These are phyloP conservation scores for Zosterops borbonicus DNA, from an alignment of 2,113 vertebrate genomes.

Conservation along the genomic window DNA sequence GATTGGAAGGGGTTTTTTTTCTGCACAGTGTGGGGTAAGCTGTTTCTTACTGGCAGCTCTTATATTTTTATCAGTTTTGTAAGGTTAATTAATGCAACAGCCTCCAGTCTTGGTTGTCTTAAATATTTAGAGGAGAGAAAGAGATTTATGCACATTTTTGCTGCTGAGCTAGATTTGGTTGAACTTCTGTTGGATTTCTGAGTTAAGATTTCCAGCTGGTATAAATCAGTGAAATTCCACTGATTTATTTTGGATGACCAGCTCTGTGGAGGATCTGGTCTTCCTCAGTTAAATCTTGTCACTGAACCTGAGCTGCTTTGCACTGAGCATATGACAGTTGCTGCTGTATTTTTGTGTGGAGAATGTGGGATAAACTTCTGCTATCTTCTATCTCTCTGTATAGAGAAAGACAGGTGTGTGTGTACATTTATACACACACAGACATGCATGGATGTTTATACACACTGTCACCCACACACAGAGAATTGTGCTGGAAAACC, in stretches of 20 bases:
- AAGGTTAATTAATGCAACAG: slow-evolving; percentile 30
- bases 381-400: background rate
- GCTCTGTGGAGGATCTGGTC: background rate
- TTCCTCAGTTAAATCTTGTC: background rate
- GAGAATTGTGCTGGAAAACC: background rate
- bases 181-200: background rate
- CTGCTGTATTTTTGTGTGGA: background rate
- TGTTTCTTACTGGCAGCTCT: background rate
- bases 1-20: background rate
- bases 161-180: background rate
- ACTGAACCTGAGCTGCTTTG: background rate
- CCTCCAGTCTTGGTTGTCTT: background rate
- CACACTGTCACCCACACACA: background rate
- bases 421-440: background rate
- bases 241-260: background rate
- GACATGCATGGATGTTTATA: background rate
- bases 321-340: background rate
- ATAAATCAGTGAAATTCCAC: background rate
- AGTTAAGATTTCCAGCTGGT: background rate
- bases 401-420: background rate
- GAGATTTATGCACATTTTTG: background rate
- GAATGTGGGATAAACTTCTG: background rate
- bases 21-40: background rate
- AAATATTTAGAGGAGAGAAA: slow-evolving; percentile 13
- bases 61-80: slow-evolving; percentile 8